phyloP scores from a whole-genome alignment of 2,113 vertebrate genomes.

The Engystomops pustulosus region DNA sequence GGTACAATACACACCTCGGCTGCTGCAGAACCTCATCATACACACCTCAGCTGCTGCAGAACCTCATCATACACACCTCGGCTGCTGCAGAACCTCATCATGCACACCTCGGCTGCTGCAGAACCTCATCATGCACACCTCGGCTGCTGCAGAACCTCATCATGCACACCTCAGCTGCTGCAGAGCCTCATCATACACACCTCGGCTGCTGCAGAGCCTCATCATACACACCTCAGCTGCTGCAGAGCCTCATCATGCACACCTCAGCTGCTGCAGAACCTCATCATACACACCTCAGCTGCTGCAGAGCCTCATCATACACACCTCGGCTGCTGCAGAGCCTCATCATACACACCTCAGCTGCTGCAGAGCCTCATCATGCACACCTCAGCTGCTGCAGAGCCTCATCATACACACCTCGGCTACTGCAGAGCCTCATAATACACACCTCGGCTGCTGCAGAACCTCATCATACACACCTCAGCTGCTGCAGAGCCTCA shows the following conservation, averaged over 20 bases:
- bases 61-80: background rate
- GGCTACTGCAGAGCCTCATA: background rate
- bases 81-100: background rate
- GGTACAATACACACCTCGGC: conserved; percentile 61
- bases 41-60: no score
- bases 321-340: no score
- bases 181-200: background rate
- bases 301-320: no score
- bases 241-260: background rate
- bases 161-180: background rate
- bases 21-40: background rate
- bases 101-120: no score
- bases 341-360: background rate
- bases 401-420: background rate
- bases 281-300: no score
- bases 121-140: no score
- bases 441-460: no score
- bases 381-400: no score
- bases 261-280: background rate
- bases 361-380: background rate
- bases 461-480: no score
- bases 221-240: background rate
- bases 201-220: background rate
- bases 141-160: background rate
- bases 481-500: background rate